Percentiles rank a stretch among this genome's conserved stretches.
Evolutionary conservation across 23 tunicate genomes (phyloP).

Genomic region (Oikopleura albicans): DNA sequence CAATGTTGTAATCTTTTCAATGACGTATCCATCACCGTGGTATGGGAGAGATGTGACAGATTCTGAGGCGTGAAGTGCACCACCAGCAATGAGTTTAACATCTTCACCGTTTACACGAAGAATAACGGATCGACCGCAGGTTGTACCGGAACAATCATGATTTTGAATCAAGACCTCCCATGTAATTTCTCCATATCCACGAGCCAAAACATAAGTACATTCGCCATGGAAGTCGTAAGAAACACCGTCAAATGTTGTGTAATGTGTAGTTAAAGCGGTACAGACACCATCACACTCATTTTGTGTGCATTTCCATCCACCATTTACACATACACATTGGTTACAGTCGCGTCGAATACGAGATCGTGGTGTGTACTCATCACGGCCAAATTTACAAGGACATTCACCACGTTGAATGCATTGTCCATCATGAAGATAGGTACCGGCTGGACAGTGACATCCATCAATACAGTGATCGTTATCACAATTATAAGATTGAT

Average conservation of each 20-base stretch:
- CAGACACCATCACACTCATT: conserved; percentile 90
- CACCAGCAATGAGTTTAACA: conserved; percentile 63
- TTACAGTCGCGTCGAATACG: conserved; percentile 93
- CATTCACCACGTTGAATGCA: conserved; percentile 52
- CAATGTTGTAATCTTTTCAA: conserved; percentile 61
- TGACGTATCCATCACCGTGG: conserved; percentile 45
- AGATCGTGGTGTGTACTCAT: conserved; percentile 76
- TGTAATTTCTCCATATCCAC: conserved; percentile 44
- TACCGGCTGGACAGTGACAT: conserved; percentile 80
- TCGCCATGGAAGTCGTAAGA: conserved; percentile 69
- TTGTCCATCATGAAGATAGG: conserved; percentile 56
- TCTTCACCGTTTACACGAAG: conserved; percentile 58
- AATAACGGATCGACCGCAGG: conserved; percentile 63
- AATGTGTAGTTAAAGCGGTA: conserved; percentile 75
- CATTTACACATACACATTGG: conserved; percentile 93
- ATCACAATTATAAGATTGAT: conserved; percentile 82
- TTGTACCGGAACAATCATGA: conserved; percentile 58
- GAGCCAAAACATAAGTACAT: conserved; percentile 81
- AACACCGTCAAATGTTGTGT: conserved; percentile 86
- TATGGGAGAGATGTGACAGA: conserved; percentile 47
- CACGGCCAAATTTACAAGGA: conserved; percentile 65
- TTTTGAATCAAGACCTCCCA: conserved; percentile 82
- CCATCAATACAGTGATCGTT: conserved; percentile 97
- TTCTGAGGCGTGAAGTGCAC: conserved; percentile 44
- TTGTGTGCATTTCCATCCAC: conserved; percentile 85